phyloP scores from a whole-genome alignment of 1,140 invertebrate species.

The Oryzaephilus surinamensis region DNA sequence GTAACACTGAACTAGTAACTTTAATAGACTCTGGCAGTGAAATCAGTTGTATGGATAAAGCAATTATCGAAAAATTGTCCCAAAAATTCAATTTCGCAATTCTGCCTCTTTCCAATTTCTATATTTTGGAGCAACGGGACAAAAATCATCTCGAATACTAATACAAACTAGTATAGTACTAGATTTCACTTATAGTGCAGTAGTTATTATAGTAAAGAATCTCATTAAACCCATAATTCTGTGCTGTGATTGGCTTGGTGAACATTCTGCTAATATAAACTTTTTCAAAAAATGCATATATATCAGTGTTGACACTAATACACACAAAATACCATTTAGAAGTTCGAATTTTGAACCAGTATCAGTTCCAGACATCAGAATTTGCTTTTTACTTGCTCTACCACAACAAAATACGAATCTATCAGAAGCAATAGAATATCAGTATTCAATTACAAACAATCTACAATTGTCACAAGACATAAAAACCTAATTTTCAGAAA shows the following conservation, averaged over 20 bases:
- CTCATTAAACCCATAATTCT: constrained; percentile 7
- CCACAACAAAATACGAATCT: not conserved
- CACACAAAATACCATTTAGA: too few relatives aligned
- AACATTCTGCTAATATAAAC: not conserved
- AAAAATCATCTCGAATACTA: constrained; percentile 1
- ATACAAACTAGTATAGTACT: not conserved
- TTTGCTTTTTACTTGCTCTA: not conserved
- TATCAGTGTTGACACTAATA: not conserved
- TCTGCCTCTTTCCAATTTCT: constrained; percentile 1
- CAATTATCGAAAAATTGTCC: not conserved
- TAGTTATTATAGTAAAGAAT: too few relatives aligned
- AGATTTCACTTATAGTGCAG: constrained; percentile 2
- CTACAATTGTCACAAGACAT: not conserved
- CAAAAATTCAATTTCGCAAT: not conserved
- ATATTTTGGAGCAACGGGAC: constrained; percentile 5
- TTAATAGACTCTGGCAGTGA: constrained; percentile 1
- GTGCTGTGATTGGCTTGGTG: constrained; percentile 2
- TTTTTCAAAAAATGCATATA: not conserved
- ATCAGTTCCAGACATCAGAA: not conserved
- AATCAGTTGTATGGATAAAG: not conserved
- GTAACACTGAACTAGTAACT: too few relatives aligned
- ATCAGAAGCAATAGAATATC: not conserved
- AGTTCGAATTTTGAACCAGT: not conserved
- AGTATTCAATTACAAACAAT: not conserved
- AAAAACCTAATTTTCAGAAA: not conserved